Evolutionary conservation across 35 echinoderm and acorn worm genomes (phyloP).

Genomic region (Heliocidaris erythrogramma): DNA sequence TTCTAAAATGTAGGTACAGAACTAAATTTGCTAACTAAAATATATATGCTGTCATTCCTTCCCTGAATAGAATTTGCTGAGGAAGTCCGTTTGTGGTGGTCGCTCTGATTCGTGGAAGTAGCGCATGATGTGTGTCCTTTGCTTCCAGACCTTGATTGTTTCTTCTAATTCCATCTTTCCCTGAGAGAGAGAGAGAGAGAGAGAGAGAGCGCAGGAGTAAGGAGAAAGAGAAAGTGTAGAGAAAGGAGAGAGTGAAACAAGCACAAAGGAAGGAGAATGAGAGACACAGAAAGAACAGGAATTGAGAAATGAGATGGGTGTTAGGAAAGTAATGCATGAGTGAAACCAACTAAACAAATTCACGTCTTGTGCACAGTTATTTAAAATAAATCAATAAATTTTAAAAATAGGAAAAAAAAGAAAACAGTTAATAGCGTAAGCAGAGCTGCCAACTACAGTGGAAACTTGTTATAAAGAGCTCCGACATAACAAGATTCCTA

Average conservation of each 20-base stretch:
- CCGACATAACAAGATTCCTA: too few relatives aligned
- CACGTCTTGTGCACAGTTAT: too few relatives aligned
- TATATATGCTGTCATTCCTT: constrained; percentile 51
- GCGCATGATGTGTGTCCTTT: constrained; percentile 86
- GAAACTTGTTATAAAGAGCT: too few relatives aligned
- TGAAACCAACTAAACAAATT: too few relatives aligned
- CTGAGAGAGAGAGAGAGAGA: constrained; percentile 30
- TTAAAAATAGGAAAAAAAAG: too few relatives aligned
- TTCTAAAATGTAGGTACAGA: not conserved
- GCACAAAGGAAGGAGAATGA: not conserved
- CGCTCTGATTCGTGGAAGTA: constrained; percentile 82
- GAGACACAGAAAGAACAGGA: not conserved
- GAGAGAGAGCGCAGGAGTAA: not conserved
- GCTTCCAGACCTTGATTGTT: constrained; percentile 96
- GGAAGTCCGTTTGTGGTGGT: constrained; percentile 79
- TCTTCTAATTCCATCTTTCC: constrained; percentile 98
- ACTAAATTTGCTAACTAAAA: not conserved
- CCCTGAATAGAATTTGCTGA: constrained; percentile 92
- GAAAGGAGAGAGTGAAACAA: not conserved
- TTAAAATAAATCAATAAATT: too few relatives aligned
- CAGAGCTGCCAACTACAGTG: too few relatives aligned
- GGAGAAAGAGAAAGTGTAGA: not conserved
- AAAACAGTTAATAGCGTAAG: too few relatives aligned
- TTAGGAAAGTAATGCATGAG: too few relatives aligned
- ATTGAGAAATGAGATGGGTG: too few relatives aligned